These are phyloP conservation scores for Leucoraja erinaceus DNA, from an alignment of 2,113 vertebrate species.

Conservation along the genomic window DNA sequence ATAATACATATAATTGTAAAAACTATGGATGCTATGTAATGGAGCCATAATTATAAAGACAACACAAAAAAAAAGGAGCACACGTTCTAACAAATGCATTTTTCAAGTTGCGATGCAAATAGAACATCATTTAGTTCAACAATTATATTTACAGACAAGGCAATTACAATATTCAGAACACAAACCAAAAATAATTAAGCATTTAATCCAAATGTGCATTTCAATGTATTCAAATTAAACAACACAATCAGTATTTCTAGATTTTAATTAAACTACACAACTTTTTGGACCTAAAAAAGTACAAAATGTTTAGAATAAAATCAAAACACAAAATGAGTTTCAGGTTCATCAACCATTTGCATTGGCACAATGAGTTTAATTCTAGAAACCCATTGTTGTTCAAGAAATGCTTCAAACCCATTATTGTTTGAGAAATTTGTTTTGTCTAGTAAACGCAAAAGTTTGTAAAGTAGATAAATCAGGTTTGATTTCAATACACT, in stretches of 20 bases:
- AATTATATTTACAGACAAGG: neutral
- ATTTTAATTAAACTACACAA: neutral
- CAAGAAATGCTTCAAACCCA: neutral
- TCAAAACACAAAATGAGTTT: neutral
- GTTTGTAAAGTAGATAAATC: neutral
- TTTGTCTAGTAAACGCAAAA: neutral
- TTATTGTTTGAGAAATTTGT: neutral
- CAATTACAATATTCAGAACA: neutral
- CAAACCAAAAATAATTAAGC: neutral
- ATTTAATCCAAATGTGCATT: neutral
- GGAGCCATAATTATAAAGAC: too few relatives aligned
- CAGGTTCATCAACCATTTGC: neutral
- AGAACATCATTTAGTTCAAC: too few relatives aligned
- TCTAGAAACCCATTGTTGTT: neutral
- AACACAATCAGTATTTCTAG: neutral
- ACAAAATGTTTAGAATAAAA: neutral
- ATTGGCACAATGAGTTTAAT: neutral
- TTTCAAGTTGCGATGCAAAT: too few relatives aligned
- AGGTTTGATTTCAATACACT: neutral
- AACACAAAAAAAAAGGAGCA: too few relatives aligned
- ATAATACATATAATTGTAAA: too few relatives aligned
- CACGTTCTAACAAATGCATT: too few relatives aligned
- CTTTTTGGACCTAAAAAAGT: neutral
- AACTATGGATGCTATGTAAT: too few relatives aligned
- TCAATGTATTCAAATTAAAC: neutral